These are phyloP conservation scores for Mimachlamys varia DNA, from an alignment of 2,888 invertebrate species.

Conservation along the genomic window DNA sequence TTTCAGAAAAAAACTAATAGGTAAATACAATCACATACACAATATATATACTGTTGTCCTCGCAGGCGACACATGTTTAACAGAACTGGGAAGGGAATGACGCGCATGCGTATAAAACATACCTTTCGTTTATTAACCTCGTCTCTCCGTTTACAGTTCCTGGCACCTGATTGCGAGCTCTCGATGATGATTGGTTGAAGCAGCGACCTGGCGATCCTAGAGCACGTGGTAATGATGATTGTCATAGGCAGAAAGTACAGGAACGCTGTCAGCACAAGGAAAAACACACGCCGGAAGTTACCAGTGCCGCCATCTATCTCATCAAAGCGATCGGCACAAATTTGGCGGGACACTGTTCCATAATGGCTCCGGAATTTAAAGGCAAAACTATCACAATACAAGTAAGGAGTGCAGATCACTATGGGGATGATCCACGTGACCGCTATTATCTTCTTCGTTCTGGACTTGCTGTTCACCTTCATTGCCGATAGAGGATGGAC, in stretches of 20 bases:
- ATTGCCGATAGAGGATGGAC: slow-evolving; percentile 82
- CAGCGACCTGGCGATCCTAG: slow-evolving; percentile 71
- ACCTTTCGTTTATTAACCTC: slow-evolving; percentile 79
- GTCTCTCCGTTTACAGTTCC: slow-evolving; percentile 64
- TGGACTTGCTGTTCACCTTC: slow-evolving; percentile 76
- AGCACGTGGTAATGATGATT: slow-evolving; percentile 77
- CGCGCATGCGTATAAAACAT: not conserved
- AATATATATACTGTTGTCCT: too few species aligned
- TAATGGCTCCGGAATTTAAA: slow-evolving; percentile 77
- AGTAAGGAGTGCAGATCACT: slow-evolving; percentile 67
- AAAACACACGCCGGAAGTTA: slow-evolving; percentile 77
- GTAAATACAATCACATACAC: too few species aligned
- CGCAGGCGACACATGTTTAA: too few species aligned
- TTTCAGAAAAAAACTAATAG: too few species aligned
- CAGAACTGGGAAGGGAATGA: too few species aligned
- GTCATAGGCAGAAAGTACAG: slow-evolving; percentile 80
- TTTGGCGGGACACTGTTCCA: slow-evolving; percentile 80
- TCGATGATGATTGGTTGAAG: slow-evolving; percentile 70
- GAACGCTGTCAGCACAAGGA: slow-evolving; percentile 80
- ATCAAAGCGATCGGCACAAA: slow-evolving; percentile 80
- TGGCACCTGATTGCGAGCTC: slow-evolving; percentile 56
- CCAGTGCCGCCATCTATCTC: slow-evolving; percentile 75
- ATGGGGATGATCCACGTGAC: slow-evolving; percentile 80
- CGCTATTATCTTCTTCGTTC: slow-evolving; percentile 80
- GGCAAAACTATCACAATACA: slow-evolving; percentile 67